Evolutionary conservation across 2,113 vertebrate genomes (phyloP), one percentile per base, ranked within the genome.

Genomic region (Sapayoa aenigma): DNA sequence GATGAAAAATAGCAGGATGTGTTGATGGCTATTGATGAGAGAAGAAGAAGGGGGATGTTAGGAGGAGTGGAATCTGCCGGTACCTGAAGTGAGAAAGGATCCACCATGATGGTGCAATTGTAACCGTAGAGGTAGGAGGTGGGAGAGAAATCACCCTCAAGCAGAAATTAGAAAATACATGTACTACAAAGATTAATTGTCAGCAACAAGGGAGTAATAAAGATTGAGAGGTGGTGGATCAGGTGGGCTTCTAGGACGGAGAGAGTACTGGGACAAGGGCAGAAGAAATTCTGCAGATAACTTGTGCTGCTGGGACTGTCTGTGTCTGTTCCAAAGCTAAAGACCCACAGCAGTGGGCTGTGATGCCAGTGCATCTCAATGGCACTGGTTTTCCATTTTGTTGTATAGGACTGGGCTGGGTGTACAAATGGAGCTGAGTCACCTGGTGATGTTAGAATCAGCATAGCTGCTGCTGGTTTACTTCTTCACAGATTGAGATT

Each of bases 201-300:
- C 47, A 35, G 28, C n/a, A 37, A 60, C 25, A 71, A 63, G 27
- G 33, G 42, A 47, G 4, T 41, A 31, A 49, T 55, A 67, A 89
- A 69, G 16, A 49, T 42, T 0, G 0, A 59, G n/a, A 55, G 37
- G 18, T 68, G n/a, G 3, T 71, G 22, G 50, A 47, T 76, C 58
- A 37, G 22, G 37, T 84, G 52, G 14, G 8, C 30, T 87, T 87
- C 30, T 21, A 39, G 55, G 23, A 23, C 22, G 12, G 37, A 66
- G 41, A 71, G 33, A 72, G 53, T 59, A 50, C 0, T 81, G 47
- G 56, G 37, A 71, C 35, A 58, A 81, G 42, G 67, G 68, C 56
- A 75, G 46, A 56, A 87, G 65, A 42, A 68, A 44, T 58, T 37
- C 20, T 63, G 19, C 12, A 78, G 47, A 14, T 47, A 50, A 12